Evolutionary conservation across 1,140 invertebrate species (phyloP), one percentile per base, ranked within the genome.

Genomic region (Drosophila pallidifrons): DNA sequence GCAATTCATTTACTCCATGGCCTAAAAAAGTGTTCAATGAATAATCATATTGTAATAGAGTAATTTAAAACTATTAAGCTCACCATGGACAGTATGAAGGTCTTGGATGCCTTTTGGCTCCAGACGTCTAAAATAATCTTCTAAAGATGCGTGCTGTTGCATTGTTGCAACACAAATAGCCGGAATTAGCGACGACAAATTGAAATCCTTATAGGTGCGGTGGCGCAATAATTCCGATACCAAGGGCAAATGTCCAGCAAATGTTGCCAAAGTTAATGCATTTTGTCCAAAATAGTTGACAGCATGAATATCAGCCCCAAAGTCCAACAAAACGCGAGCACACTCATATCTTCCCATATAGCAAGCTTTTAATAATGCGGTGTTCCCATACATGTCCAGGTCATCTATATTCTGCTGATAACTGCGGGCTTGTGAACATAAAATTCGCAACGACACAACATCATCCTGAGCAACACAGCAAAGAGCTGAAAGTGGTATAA

Each of bases 221-320:
- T 74, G 58, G 3, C 63, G 58, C 38, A 92, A 30, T 0, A 92
- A 73, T 47, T 91, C 79, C n/a, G 68, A 25, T 7, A 92, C 85
- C 41, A 92, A 2, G 1, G 58, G 63, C 7, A 77, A 61, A 63
- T 80, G 64, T 0, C 91, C 91, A 4, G 68, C 59, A 65, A 83
- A 79, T 5, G 80, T 82, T 1, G 91, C 91, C 15, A 92, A 16
- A 0, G 91, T 92, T 25, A 92, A 55, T 0, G 91, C 91, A 52
- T 92, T 92, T 52, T 92, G 91, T 5, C 91, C 91, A 57, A 81
- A 90, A 55, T 83, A 91, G 10, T 92, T 92, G 2, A 92, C 63
- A 2, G 80, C 87, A 6, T 76, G 80, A 20, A 92, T 77, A 58
- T 83, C 82, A 0, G 77, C 91, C 0, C 82, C 78, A 5, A 79